Evolutionary conservation across 2,888 invertebrate genomes (phyloP).

Genomic region (Thalpophila matura): DNA sequence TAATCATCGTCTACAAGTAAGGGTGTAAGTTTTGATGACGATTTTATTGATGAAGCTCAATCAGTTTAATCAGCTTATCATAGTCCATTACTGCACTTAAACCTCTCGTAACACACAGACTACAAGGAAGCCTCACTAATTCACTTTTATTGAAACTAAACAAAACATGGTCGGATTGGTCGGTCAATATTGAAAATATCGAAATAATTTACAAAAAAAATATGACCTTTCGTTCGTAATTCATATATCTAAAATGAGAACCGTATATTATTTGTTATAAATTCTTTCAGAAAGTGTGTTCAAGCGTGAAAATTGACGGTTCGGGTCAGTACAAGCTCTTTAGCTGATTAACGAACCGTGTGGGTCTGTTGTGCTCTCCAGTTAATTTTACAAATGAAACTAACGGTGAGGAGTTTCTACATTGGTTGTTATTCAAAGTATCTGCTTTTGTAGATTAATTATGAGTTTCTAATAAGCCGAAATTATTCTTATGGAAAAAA

Average conservation of each 20-base stretch:
- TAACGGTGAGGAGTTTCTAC: slow-evolving; percentile 27
- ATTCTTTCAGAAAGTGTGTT: slow-evolving; percentile 51
- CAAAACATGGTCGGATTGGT: no score
- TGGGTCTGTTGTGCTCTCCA: slow-evolving; percentile 21
- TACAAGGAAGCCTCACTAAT: no score
- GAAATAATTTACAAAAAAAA: slow-evolving; percentile 4
- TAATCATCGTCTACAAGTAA: no score
- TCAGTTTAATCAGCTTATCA: no score
- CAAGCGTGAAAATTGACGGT: slow-evolving; percentile 67
- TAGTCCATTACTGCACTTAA: no score
- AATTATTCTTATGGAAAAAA: no score
- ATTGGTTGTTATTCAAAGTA: slow-evolving; percentile 38
- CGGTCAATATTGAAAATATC: neutral
- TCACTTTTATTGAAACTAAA: no score
- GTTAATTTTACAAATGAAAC: slow-evolving; percentile 55
- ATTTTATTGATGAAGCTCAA: no score
- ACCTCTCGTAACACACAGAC: no score
- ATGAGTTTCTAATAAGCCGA: slow-evolving; percentile 8
- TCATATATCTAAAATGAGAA: slow-evolving; percentile 11
- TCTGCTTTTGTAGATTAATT: slow-evolving; percentile 4
- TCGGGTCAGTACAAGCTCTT: slow-evolving; percentile 40
- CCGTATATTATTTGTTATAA: slow-evolving; percentile 47
- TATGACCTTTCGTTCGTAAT: neutral
- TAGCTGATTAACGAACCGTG: slow-evolving; percentile 54
- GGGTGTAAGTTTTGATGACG: no score